Evolutionary conservation across 2,888 invertebrate genomes (phyloP), one percentile per base, ranked within the genome.

Genomic region (Mechanitis mazaeus): DNA sequence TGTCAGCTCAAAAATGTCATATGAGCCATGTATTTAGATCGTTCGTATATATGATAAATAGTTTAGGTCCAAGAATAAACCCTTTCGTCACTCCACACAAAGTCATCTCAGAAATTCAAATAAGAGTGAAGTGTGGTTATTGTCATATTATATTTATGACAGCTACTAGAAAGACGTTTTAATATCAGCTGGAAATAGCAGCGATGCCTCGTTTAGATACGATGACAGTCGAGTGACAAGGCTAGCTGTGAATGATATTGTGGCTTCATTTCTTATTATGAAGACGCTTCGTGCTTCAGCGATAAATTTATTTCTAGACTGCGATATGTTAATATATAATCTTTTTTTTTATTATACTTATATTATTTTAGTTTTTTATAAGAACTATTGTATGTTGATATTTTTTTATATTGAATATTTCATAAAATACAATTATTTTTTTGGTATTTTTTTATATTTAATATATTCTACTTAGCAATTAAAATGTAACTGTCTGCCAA

Each of bases 61-160:
- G 50, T 56, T 59, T 57, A 33, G 54, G 61, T 53, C 59, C 56
- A 33, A 63, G 58, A 66, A 66, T 64, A 64, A 56, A 56, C 50
- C 63, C 65, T 60, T 62, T 56, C 55, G 58, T 55, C 58, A 63
- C 60, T 54, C 64, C 57, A 58, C 45, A 57, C 61, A 57, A 31
- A 53, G 79, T 73, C 76, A 73, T 70, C 76, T 61, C 63, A 72
- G 76, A 75, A 74, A 71, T 62, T 63, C 68, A 64, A 67, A 69
- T 68, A 68, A 62, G 75, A 78, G 74, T 76, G 72, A 79, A 78
- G 80, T 76, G 78, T 80, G 81, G 79, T 83, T 81, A 84, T 83
- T 81, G 84, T 84, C 81, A 81, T 78, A 75, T 79, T 76, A 75
- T 75, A 75, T 78, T 78, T 71, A 77, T 83, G 85, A 83, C 84